Evolutionary conservation across 2,888 invertebrate genomes (phyloP), one percentile per base, ranked within the genome.

Genomic region (Willowsia nigromaculata): DNA sequence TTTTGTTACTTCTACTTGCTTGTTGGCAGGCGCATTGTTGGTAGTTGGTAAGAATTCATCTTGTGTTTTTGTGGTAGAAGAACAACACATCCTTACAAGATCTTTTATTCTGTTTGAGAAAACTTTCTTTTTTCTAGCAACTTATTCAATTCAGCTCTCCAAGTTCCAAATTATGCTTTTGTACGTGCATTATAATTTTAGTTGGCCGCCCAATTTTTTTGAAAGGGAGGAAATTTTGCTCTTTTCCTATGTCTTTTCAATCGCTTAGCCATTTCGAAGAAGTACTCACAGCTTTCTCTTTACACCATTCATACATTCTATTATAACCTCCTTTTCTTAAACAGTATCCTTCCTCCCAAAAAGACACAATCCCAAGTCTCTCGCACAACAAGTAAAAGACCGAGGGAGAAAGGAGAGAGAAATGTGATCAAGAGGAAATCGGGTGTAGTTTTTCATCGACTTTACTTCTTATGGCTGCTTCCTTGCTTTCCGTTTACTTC

Each of bases 341-440:
- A 11, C 6, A 80, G 62, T 62, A 65, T 13, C 68, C 15, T 74
- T 74, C 50, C 15, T 74, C 56, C 50, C 71, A 84, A 84, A 84
- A 84, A 84, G 84, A 74, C 84, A 84, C 74, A 27, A 56, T 65
- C 65, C n/a, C 33, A 25, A 15, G 62, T 30, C 62, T 53, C n/a
- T 15, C 25, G 15, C 62, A 62, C 11, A 30, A 30, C 27, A 62
- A 62, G 62, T 68, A 18, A 68, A 68, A 68, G 37, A 18, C 25
- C 25, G 65, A 76, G 53, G n/a, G 25, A 80, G 78, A 47, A 68
- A 33, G 40, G 43, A 82, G 43, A 82, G 43, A 78, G 50, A 78
- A 81, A 81, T 87, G 87, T 81, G 80, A 87, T 87, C 81, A 81
- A 81, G 87, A 81, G 62, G 81, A 85, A 85, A 85, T 85, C 85